Conservation (phyloP, 2,113 vertebrate genomes). For the Hemicordylus capensis region DNA sequence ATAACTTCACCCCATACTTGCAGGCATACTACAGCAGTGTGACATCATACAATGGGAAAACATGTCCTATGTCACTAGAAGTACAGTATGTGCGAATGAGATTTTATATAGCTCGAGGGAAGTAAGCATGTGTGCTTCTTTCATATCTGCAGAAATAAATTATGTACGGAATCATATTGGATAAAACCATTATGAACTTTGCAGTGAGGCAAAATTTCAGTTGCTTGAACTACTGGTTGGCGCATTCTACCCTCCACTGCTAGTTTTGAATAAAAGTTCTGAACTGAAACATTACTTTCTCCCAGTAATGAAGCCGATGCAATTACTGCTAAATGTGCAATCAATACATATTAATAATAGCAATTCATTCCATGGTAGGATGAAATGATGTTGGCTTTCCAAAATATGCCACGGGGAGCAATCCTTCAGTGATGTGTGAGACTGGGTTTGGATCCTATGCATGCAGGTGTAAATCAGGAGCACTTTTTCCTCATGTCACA, state of each 20-base stretch:
- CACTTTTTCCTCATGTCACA: background rate
- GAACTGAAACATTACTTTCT: constrained; percentile 29
- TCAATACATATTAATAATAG: constrained; percentile 54
- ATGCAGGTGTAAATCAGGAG: background rate
- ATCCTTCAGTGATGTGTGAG: constrained; percentile 16
- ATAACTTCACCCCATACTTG: background rate
- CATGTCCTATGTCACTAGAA: background rate
- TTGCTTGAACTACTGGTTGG: constrained; percentile 13
- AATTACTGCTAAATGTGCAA: constrained; percentile 60
- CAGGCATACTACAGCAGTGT: background rate
- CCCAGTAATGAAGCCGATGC: constrained; percentile 53
- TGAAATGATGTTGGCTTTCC: constrained; percentile 51
- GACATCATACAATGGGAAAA: background rate
- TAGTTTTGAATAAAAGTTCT: constrained; percentile 51
- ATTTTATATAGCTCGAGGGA: background rate
- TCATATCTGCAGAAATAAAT: background rate
- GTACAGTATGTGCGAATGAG: no score
- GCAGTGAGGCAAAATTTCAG: background rate
- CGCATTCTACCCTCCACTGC: constrained; percentile 13
- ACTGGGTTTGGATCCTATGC: constrained; percentile 18
- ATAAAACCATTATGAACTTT: constrained; percentile 4
- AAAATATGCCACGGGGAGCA: constrained; percentile 42
- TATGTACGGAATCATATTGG: background rate
- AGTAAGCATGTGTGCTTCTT: no score
- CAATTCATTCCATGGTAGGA: constrained; percentile 39